Evolutionary conservation across 2,113 vertebrate species (phyloP).

Genomic region (Clupea harengus): DNA sequence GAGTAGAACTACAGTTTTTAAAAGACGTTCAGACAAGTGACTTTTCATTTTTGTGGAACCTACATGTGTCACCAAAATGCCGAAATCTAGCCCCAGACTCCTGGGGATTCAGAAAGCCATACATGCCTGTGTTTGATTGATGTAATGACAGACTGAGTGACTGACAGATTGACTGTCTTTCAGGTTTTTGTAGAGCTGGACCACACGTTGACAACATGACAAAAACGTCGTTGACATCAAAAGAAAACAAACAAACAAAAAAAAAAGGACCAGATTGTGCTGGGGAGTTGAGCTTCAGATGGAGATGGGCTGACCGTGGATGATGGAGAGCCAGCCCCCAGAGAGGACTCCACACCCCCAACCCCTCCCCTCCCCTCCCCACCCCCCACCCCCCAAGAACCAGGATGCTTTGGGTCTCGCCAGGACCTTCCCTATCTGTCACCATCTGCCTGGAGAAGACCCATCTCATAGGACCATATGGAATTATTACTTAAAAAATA

Average conservation of each 20-base stretch:
- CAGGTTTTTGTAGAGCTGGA: constrained; percentile 85
- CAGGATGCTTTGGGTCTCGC: constrained; percentile 60
- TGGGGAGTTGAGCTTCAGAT: constrained; percentile 74
- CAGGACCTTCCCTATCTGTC: constrained; percentile 62
- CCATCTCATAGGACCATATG: constrained; percentile 42
- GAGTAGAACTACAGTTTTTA: too few species aligned
- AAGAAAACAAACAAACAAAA: constrained; percentile 58
- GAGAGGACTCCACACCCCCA: constrained; percentile 70
- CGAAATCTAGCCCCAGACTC: neutral
- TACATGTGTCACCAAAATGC: too few species aligned
- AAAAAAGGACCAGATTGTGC: constrained; percentile 62
- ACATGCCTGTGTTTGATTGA: neutral
- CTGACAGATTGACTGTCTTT: constrained; percentile 47
- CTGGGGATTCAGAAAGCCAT: neutral
- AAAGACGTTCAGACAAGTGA: too few species aligned
- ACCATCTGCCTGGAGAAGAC: constrained; percentile 37
- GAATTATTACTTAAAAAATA: constrained; percentile 10
- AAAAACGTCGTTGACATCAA: constrained; percentile 58
- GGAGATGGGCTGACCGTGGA: constrained; percentile 78
- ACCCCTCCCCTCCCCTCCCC: too few species aligned
- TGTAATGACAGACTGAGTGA: neutral
- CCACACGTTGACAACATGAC: constrained; percentile 78
- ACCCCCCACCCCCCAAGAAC: constrained; percentile 38
- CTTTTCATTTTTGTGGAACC: too few species aligned
- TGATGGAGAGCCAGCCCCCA: neutral